Evolutionary conservation across 1,140 invertebrate genomes (phyloP).

Genomic region (Drosophila neocordata): DNA sequence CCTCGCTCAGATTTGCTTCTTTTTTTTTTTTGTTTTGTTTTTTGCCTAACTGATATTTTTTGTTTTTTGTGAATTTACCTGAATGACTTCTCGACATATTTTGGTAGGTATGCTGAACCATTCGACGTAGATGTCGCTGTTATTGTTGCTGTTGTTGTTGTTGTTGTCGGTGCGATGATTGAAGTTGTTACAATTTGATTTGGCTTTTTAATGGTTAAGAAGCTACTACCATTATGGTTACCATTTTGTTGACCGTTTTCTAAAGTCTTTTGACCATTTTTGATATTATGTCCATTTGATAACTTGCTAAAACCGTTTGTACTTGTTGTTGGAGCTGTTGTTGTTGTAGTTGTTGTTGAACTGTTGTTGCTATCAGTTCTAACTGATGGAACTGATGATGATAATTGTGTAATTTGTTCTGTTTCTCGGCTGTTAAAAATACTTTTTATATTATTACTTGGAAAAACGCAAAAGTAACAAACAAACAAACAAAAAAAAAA

Average conservation of each 20-base stretch:
- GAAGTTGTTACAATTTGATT: slow-evolving; percentile 21
- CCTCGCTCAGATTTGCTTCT: neutral
- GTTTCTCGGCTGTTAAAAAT: slow-evolving; percentile 78
- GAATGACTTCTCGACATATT: slow-evolving; percentile 83
- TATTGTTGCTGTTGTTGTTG: slow-evolving; percentile 27
- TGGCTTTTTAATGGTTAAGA: slow-evolving; percentile 25
- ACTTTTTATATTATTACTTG: slow-evolving; percentile 70
- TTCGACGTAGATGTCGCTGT: slow-evolving; percentile 50
- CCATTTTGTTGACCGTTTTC: slow-evolving; percentile 38
- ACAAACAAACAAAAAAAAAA: slow-evolving; percentile 12
- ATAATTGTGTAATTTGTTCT: slow-evolving; percentile 65
- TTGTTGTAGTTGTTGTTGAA: slow-evolving; percentile 17
- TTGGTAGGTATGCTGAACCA: slow-evolving; percentile 78
- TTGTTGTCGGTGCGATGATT: slow-evolving; percentile 21
- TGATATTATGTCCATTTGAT: slow-evolving; percentile 21
- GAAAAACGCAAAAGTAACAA: slow-evolving; percentile 41
- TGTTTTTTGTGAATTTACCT: slow-evolving; percentile 70
- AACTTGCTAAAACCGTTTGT: slow-evolving; percentile 39
- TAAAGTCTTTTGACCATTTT: slow-evolving; percentile 7
- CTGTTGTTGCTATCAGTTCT: slow-evolving; percentile 54
- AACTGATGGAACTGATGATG: slow-evolving; percentile 33
- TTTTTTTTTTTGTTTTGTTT: neutral
- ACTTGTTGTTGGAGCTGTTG: slow-evolving; percentile 26
- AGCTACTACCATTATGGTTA: slow-evolving; percentile 38
- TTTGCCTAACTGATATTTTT: slow-evolving; percentile 5